Conservation (phyloP, 2,797 vertebrate genomes). For the Alca torda region DNA sequence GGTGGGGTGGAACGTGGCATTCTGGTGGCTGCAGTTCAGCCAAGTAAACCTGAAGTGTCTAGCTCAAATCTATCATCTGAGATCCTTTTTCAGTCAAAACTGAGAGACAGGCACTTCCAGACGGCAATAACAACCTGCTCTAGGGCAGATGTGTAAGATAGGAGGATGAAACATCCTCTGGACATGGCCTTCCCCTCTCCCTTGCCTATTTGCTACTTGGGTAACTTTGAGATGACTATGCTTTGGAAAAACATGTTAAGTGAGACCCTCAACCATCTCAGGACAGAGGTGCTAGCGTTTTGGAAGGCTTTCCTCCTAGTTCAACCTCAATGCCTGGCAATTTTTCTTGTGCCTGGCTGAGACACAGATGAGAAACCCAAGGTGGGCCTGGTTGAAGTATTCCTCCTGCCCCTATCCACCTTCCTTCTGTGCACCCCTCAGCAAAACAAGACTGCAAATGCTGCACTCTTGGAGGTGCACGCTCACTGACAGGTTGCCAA, state of each 20-base stretch:
- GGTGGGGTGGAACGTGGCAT: not conserved
- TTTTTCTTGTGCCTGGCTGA: not conserved
- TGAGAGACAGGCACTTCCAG: not conserved
- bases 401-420: not conserved
- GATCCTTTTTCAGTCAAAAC: not conserved
- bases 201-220: not conserved
- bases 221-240: not conserved
- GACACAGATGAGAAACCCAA: not conserved
- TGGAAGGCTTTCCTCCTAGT: not conserved
- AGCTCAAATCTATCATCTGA: not conserved
- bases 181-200: not conserved
- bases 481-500: not conserved
- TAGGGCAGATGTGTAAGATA: not conserved
- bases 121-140: not conserved
- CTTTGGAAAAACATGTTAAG: not conserved
- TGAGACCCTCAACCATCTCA: not conserved
- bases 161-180: not conserved
- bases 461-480: no score
- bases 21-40: not conserved
- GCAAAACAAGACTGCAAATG: not conserved
- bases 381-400: not conserved
- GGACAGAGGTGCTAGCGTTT: rapidly evolving
- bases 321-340: not conserved
- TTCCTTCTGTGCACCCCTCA: not conserved
- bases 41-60: rapidly evolving